phyloP scores from a whole-genome alignment of 2,113 vertebrate genomes.

The Phalacrocorax carbo region DNA sequence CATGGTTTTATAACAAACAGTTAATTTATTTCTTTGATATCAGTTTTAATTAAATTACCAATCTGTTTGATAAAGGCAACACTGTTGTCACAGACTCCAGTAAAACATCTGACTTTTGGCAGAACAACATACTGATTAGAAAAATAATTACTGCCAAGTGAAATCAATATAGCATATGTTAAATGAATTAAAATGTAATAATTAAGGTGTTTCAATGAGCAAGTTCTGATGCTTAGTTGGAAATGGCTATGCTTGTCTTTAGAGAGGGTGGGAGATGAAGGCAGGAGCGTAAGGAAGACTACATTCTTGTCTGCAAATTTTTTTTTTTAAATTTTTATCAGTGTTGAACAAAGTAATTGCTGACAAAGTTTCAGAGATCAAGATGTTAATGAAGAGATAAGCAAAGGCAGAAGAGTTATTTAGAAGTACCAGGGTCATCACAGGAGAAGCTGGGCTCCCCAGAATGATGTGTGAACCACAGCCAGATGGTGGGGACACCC shows the following conservation, averaged over 20 bases:
- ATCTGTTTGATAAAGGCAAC: slow-evolving; percentile 25
- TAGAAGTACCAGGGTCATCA: neutral
- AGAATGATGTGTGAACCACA: accelerated
- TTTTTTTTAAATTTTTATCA: neutral
- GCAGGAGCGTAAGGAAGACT: neutral
- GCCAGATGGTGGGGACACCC: neutral
- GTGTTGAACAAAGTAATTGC: neutral
- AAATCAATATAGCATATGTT: neutral
- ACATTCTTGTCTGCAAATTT: neutral
- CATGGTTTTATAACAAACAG: slow-evolving; percentile 10
- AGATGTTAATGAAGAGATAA: neutral
- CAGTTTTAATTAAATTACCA: slow-evolving; percentile 35
- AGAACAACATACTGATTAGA: slow-evolving; percentile 15
- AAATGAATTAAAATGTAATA: neutral
- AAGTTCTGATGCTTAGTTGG: neutral
- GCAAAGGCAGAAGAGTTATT: neutral
- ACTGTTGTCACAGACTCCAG: neutral
- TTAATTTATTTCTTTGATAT: slow-evolving; percentile 33
- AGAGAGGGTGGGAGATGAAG: neutral
- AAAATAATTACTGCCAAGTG: slow-evolving; percentile 25
- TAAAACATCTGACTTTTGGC: slow-evolving; percentile 37
- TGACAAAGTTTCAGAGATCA: neutral
- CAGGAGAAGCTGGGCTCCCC: neutral
- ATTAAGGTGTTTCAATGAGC: neutral
- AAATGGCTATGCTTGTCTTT: neutral